A percentile compares a stretch with the other conserved stretches of the same genome.
Evolutionary conservation across 1,140 invertebrate genomes (phyloP).

Genomic region (Camponotus vicinus): DNA sequence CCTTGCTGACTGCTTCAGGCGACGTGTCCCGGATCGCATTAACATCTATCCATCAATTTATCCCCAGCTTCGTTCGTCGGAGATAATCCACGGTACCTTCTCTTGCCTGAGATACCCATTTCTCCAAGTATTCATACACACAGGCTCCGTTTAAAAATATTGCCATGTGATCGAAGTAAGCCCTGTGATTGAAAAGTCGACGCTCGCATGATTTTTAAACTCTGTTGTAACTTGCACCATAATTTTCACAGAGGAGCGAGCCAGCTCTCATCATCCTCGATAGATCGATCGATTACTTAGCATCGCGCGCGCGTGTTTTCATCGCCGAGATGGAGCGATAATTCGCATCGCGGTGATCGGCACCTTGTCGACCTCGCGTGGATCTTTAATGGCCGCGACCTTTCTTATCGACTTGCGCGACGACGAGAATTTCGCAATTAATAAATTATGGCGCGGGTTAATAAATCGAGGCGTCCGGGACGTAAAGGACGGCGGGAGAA

Average conservation of each 20-base stretch:
- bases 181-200: constrained; percentile 34
- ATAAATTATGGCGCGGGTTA: constrained; percentile 57
- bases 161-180: constrained; percentile 25
- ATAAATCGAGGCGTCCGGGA: constrained; percentile 26
- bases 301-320: constrained; percentile 16
- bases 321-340: constrained; percentile 58
- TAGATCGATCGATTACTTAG: constrained; percentile 32
- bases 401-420: constrained; percentile 18
- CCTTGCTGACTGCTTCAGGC: constrained; percentile 39
- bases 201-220: constrained; percentile 14
- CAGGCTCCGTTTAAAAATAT: constrained; percentile 10
- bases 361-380: constrained; percentile 49
- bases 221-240: background rate
- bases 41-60: constrained; percentile 59
- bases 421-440: constrained; percentile 54
- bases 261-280: constrained; percentile 36
- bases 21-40: constrained; percentile 53
- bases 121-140: constrained; percentile 26
- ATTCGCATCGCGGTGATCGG: constrained; percentile 51
- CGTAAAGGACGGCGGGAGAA: background rate
- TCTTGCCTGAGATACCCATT: constrained; percentile 23
- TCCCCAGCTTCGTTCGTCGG: background rate
- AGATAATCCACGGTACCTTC: constrained; percentile 35
- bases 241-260: constrained; percentile 38
- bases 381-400: constrained; percentile 36